Evolutionary conservation across 2,797 vertebrate species (phyloP), one percentile per base, ranked within the genome.

Genomic region (Centropyge bicolor): DNA sequence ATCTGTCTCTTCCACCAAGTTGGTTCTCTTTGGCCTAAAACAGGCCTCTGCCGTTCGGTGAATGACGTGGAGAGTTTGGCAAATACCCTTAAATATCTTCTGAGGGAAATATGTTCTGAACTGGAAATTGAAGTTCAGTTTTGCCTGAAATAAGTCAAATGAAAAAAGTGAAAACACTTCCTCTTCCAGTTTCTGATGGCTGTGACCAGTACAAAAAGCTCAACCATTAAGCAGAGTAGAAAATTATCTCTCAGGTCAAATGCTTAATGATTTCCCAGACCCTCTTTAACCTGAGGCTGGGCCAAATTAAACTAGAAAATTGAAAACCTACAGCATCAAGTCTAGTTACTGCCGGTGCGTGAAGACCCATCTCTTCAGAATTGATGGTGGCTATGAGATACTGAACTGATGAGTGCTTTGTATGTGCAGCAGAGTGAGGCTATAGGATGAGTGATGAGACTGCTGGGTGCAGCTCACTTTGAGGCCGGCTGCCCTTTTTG

Each of bases 391-490:
- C 52, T 51, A 38, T 61, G 14, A 48, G 19, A 68, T 17, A 2
- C 5, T 59, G 10, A 14, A 57, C 45, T 48, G 17, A 24, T 56
- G 31, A 67, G 9, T 68, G 22, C 27, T 55, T 31, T 74, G 74
- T 11, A 45, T 73, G 36, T 63, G 49, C 69, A 87, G 82, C 62
- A 41, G 55, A 22, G 69, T 52, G 70, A 62, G 41, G 31, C 66
- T 60, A 20, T 24, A 56, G 72, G 86, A 87, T 87, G 70, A 74
- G 80, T 24, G 35, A 73, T 73, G 89, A 86, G 89, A 84, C 64
- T 89, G 88, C 89, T 94, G 90, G 86, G 86, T 91, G 64, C 85
- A 88, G 85, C 84, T 89, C 70, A 81, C 75, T 68, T 61, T 82
- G 86, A 86, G 70, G 11, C 81, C 59, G 13, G 9, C 73, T 31